phyloP scores from a whole-genome alignment of 2,113 vertebrate genomes.

The Hemichromis elongatus region DNA sequence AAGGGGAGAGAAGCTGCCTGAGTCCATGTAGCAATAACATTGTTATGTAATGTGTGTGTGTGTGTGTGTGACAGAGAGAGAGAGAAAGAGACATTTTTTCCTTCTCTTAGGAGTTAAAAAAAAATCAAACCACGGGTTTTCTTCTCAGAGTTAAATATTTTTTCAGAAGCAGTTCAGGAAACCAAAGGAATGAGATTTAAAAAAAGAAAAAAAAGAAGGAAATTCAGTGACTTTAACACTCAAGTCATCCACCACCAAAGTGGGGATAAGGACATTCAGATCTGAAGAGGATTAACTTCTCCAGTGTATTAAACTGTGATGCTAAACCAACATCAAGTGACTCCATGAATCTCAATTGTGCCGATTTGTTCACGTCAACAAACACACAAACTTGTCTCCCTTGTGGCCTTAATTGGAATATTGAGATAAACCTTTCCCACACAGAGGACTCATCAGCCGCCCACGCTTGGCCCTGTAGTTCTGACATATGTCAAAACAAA shows the following conservation, averaged over 20 bases:
- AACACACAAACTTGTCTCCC: background rate
- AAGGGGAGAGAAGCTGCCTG: slow-evolving; percentile 3
- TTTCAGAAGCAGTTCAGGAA: background rate
- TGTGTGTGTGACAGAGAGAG: background rate
- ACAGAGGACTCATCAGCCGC: background rate
- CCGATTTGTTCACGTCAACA: background rate
- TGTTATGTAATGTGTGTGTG: slow-evolving; percentile 15
- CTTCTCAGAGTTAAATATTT: background rate
- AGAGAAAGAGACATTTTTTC: background rate
- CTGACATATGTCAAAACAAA: background rate
- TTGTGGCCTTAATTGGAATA: background rate
- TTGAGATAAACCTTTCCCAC: background rate
- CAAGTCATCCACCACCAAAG: background rate
- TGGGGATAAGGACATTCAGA: background rate
- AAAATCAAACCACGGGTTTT: slow-evolving; percentile 4
- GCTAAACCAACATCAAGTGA: background rate
- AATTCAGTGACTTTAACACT: background rate
- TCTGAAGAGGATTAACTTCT: background rate
- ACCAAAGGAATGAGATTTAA: background rate
- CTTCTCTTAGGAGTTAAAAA: background rate
- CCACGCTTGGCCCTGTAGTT: background rate
- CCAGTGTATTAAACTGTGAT: background rate
- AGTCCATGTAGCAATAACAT: background rate
- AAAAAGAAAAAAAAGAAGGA: accelerated
- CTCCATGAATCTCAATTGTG: accelerated